A percentile compares a stretch with the other conserved stretches of the same genome.
Conservation (phyloP, 2,113 vertebrate species). For the human region GRCh38 chr4:154086501-154087000, state of each 20-base stretch:
- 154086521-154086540: constrained; percentile 2
- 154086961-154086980: no score
- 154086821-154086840: constrained; percentile 46
- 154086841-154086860: not conserved
- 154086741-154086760: constrained; percentile 43
- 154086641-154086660: constrained; percentile 49
- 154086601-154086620: constrained; percentile 67
- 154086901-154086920: no score
- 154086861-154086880: no score
- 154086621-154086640: constrained; percentile 22
- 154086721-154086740: constrained; percentile 61
- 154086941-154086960: no score
- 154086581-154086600: constrained; percentile 52
- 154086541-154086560: constrained; percentile 39
- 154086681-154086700: constrained; percentile 51
- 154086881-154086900: no score
- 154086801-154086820: constrained; percentile 76
- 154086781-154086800: constrained; percentile 74
- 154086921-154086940: no score
- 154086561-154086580: constrained; percentile 46
- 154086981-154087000: no score
- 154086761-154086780: constrained; percentile 47
- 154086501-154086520: not conserved
- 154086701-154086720: constrained; percentile 70
- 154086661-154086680: constrained; percentile 44